Conservation (phyloP, 2,113 vertebrate genomes). For the Corythornis cristatus region DNA sequence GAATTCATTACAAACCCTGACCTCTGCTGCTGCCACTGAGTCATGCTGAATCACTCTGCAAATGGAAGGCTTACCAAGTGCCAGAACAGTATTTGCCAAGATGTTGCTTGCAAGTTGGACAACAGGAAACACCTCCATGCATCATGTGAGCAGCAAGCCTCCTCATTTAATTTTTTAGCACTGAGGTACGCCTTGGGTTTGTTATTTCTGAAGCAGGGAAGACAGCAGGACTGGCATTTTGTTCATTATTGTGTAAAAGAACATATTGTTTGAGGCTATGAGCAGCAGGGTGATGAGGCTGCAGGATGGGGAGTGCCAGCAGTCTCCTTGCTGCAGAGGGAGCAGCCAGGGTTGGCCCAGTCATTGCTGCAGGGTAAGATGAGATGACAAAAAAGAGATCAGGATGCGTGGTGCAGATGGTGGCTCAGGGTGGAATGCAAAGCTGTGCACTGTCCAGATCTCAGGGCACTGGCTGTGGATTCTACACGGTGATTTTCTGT, state of each 20-base stretch:
- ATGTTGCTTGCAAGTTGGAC: background rate
- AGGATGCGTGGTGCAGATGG: background rate
- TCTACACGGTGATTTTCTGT: background rate
- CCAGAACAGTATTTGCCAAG: constrained; percentile 24
- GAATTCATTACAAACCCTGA: constrained; percentile 23
- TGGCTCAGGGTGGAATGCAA: background rate
- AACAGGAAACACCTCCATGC: background rate
- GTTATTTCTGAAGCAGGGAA: background rate
- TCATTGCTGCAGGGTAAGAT: background rate
- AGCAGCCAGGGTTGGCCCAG: background rate
- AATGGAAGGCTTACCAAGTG: constrained; percentile 24
- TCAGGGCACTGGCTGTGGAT: background rate
- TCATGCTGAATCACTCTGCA: constrained; percentile 49
- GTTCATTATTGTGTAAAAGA: background rate
- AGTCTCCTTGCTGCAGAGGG: background rate
- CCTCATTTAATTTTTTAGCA: background rate
- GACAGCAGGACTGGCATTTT: background rate
- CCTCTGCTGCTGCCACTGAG: background rate
- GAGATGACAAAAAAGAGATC: background rate
- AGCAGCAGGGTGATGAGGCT: background rate
- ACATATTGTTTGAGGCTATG: background rate
- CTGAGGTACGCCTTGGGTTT: background rate
- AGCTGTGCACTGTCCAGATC: background rate
- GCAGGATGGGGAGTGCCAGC: background rate
- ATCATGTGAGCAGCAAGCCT: background rate